These are phyloP conservation scores for Euborellia annulipes DNA, from an alignment of 1,140 invertebrate genomes.

Conservation along the genomic window DNA sequence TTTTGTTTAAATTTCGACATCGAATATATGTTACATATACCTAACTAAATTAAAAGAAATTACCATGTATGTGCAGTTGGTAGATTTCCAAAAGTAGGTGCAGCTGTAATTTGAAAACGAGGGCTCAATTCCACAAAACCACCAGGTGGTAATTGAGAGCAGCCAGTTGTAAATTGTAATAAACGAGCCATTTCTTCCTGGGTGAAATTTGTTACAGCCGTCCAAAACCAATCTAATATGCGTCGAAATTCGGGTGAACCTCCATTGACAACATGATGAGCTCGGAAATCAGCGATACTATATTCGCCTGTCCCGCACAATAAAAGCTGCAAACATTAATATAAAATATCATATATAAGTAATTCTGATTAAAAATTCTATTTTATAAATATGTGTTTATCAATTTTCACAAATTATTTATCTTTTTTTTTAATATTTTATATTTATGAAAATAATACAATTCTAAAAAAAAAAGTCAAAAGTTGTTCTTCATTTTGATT, in stretches of 20 bases:
- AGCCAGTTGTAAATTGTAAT: constrained; percentile 88
- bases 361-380: constrained; percentile 5
- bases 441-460: no score
- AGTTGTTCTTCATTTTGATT: no score
- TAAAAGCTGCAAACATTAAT: constrained; percentile 51
- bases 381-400: not conserved
- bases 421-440: no score
- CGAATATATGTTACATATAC: no score
- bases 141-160: constrained; percentile 78
- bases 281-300: constrained; percentile 75
- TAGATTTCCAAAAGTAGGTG: constrained; percentile 74
- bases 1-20: no score
- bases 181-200: constrained; percentile 85
- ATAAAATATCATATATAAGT: not conserved
- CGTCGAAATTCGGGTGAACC: constrained; percentile 67
- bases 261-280: constrained; percentile 73
- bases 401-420: not conserved
- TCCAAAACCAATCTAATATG: constrained; percentile 88
- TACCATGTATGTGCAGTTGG: constrained; percentile 89
- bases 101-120: constrained; percentile 77
- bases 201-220: constrained; percentile 77
- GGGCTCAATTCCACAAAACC: constrained; percentile 78
- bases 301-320: constrained; percentile 89
- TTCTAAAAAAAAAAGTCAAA: no score
- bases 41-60: no score